Evolutionary conservation across 2,113 vertebrate species (phyloP).

Genomic region (Lagopus muta): DNA sequence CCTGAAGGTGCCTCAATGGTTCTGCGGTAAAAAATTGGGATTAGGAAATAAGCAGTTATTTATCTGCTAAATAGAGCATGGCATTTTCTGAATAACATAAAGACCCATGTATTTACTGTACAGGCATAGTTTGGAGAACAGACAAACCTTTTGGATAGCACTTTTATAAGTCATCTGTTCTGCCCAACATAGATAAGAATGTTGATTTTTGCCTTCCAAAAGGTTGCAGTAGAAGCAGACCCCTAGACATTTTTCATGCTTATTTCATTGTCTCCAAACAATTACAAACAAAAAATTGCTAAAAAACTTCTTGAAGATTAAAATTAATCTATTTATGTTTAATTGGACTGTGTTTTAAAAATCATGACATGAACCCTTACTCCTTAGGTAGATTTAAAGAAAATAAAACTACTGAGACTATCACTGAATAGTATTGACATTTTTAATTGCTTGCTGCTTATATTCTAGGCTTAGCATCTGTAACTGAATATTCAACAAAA

Average conservation of each 20-base stretch:
- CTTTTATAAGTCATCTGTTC: neutral
- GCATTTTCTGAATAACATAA: neutral
- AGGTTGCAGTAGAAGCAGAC: neutral
- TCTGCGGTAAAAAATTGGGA: neutral
- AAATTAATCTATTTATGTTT: slow-evolving; percentile 35
- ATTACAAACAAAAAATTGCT: neutral
- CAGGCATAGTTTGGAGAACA: neutral
- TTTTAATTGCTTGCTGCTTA: neutral
- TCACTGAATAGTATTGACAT: slow-evolving; percentile 19
- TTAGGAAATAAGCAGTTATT: neutral
- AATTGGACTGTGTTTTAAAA: slow-evolving; percentile 11
- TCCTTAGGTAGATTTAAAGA: slow-evolving; percentile 5
- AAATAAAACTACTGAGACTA: neutral
- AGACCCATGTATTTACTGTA: neutral
- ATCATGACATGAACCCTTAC: neutral
- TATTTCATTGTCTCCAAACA: slow-evolving; percentile 9
- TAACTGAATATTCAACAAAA: neutral
- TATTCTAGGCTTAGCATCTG: neutral
- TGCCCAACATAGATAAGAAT: neutral
- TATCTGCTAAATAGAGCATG: neutral
- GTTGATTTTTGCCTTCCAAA: neutral
- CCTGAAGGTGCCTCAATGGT: too few species aligned
- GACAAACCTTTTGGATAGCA: neutral
- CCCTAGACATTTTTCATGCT: neutral
- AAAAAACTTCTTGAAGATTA: slow-evolving; percentile 1